A percentile compares a stretch with the other conserved stretches of the same genome.
These are phyloP conservation scores for Rhea pennata DNA, from an alignment of 2,113 vertebrate genomes.

Conservation along the genomic window DNA sequence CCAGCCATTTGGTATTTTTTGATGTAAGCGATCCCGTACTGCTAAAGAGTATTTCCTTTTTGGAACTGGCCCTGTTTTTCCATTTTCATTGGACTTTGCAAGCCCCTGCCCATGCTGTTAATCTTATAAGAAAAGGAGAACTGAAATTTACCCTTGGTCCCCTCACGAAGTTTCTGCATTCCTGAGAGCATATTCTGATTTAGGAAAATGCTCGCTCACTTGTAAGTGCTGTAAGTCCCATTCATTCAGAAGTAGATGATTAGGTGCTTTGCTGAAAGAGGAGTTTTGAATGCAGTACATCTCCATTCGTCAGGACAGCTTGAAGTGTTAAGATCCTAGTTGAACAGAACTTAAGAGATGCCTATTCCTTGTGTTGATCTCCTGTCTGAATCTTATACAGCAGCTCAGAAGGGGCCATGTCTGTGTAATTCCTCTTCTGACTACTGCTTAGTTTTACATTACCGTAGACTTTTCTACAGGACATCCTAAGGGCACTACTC, in stretches of 20 bases:
- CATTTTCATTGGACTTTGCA: background rate
- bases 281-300: accelerated
- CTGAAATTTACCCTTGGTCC: accelerated
- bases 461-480: accelerated
- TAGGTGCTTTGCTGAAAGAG: background rate
- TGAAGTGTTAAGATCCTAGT: background rate
- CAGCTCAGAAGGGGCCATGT: accelerated
- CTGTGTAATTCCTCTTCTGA: background rate
- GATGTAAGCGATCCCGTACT: accelerated
- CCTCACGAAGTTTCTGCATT: background rate
- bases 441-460: accelerated
- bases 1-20: background rate
- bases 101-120: background rate
- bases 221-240: background rate
- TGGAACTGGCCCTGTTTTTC: background rate
- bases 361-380: background rate
- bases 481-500: background rate
- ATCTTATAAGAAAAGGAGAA: background rate
- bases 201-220: accelerated
- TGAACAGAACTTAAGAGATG: accelerated
- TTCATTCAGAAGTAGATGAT: background rate
- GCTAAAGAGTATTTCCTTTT: background rate
- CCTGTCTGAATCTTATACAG: background rate
- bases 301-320: accelerated
- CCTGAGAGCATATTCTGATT: background rate